Evolutionary conservation across 2,113 vertebrate species (phyloP).

Genomic region (Bubalus kerabau): DNA sequence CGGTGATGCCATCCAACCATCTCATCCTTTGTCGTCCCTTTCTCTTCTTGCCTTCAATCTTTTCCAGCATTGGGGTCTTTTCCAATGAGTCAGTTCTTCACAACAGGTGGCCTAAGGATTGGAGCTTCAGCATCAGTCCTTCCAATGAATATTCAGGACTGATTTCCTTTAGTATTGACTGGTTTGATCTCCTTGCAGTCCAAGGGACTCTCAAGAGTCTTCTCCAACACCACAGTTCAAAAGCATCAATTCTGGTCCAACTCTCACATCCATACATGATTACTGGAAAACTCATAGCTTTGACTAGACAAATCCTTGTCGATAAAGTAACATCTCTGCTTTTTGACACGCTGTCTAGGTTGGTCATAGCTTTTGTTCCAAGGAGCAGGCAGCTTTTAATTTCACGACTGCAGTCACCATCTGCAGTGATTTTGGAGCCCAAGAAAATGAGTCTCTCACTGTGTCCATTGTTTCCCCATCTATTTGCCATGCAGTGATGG

Average conservation of each 20-base stretch:
- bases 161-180: not conserved
- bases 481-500: not conserved
- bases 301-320: not conserved
- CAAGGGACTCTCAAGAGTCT: not conserved
- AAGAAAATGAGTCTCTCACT: not conserved
- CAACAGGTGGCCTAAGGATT: not conserved
- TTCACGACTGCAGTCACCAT: not conserved
- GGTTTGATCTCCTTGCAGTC: not conserved
- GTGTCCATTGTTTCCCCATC: not conserved
- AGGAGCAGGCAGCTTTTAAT: not conserved
- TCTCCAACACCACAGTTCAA: not conserved
- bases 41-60: not conserved
- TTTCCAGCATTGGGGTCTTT: not conserved
- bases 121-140: not conserved
- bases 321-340: not conserved
- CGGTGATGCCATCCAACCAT: not conserved
- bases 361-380: not conserved
- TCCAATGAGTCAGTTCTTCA: not conserved
- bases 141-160: not conserved
- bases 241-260: not conserved
- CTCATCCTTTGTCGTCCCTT: not conserved
- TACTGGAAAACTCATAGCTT: not conserved
- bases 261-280: not conserved
- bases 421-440: not conserved
- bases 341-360: not conserved